A percentile compares a stretch with the other conserved stretches of the same genome.
Conservation (phyloP, 2,888 invertebrate genomes). For the Andrena hattorfiana region DNA sequence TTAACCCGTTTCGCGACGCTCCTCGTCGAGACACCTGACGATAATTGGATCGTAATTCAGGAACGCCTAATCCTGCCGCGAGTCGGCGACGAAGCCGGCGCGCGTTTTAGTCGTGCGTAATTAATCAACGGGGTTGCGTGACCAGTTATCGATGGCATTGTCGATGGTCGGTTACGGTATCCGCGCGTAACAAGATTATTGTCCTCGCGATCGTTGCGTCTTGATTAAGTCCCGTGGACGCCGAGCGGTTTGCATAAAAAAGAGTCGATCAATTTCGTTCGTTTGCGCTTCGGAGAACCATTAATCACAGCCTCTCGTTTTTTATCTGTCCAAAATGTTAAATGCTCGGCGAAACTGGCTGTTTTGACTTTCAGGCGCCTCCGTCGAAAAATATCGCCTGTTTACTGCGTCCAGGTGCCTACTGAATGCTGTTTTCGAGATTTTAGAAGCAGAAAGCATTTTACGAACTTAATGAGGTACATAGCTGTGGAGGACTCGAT, state of each 20-base stretch:
- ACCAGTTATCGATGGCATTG: constrained; percentile 64
- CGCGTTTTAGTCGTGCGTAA: constrained; percentile 56
- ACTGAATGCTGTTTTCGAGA: no score
- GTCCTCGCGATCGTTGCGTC: constrained; percentile 45
- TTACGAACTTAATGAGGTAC: constrained; percentile 10
- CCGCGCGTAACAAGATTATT: constrained; percentile 62
- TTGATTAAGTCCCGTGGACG: constrained; percentile 34
- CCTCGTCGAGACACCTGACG: constrained; percentile 42
- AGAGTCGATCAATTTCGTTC: not conserved
- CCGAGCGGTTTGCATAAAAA: constrained; percentile 48
- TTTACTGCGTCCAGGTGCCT: no score
- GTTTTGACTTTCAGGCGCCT: no score
- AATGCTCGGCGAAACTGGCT: no score
- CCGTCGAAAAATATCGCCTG: no score
- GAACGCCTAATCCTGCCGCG: constrained; percentile 73
- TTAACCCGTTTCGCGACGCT: constrained; percentile 50
- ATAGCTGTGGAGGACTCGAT: not conserved
- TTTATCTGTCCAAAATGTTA: not conserved
- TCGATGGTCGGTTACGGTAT: constrained; percentile 56
- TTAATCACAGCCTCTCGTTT: not conserved
- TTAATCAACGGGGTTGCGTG: constrained; percentile 67
- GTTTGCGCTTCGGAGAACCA: not conserved
- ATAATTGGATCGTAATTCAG: constrained; percentile 71
- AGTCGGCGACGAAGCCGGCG: constrained; percentile 4
- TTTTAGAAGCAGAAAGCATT: not conserved